phyloP scores from a whole-genome alignment of 2,113 vertebrate genomes.

The Pelecanus crispus region DNA sequence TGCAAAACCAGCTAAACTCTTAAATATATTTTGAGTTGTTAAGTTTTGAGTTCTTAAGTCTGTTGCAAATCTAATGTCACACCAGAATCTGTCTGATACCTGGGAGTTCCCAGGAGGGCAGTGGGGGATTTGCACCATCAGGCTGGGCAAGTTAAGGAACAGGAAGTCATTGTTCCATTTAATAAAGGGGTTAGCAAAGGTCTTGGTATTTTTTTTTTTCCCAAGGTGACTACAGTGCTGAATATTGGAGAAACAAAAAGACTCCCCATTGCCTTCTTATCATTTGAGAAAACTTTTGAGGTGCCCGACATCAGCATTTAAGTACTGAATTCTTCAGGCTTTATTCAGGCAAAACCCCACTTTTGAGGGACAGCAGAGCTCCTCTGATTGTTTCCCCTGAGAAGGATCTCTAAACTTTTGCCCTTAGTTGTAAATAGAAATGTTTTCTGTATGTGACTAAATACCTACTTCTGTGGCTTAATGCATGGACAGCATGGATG shows the following conservation, averaged over 20 bases:
- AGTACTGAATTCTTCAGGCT: neutral
- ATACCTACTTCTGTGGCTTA: neutral
- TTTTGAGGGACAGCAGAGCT: neutral
- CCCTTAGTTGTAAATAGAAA: neutral
- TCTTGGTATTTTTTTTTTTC: neutral
- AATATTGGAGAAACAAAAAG: neutral
- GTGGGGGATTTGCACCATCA: neutral
- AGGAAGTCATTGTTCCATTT: neutral
- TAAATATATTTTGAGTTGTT: no score
- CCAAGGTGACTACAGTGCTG: neutral
- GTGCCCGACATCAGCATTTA: neutral
- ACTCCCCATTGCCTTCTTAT: neutral
- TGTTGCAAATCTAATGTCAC: neutral
- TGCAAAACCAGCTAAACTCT: neutral
- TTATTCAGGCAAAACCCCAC: neutral
- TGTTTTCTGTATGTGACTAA: neutral
- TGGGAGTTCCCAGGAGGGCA: neutral
- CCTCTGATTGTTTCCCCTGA: neutral
- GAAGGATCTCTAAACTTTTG: slow-evolving; percentile 21
- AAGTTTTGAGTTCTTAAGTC: neutral
- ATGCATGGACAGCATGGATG: neutral
- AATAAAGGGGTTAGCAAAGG: neutral
- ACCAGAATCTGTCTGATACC: neutral
- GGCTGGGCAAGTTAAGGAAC: neutral
- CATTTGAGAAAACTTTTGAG: neutral